Evolutionary conservation across 2,888 invertebrate genomes (phyloP).

Genomic region (Apomyelois bistriatella): DNA sequence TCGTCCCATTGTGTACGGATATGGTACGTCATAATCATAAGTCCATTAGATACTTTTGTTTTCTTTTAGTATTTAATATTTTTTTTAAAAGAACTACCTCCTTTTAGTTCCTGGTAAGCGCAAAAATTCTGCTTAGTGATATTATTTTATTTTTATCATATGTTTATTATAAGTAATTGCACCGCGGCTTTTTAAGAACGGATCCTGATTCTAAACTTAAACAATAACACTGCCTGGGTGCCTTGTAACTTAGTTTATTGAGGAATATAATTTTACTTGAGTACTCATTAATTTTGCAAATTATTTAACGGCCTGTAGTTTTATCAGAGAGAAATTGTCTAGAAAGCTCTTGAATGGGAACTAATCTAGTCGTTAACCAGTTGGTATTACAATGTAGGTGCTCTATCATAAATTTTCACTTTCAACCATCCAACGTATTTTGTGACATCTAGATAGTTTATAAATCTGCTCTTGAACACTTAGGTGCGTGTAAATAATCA

Average conservation of each 20-base stretch:
- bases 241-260: background rate
- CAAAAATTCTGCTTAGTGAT: too few relatives aligned
- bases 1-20: conserved; percentile 62
- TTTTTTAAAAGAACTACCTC: too few relatives aligned
- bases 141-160: too few relatives aligned
- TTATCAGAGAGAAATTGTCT: conserved; percentile 53
- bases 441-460: conserved; percentile 10
- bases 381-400: conserved; percentile 49
- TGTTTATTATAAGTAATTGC: too few relatives aligned
- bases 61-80: conserved; percentile 9
- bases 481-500: background rate
- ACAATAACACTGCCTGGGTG: too few relatives aligned
- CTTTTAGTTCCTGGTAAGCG: too few relatives aligned
- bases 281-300: conserved; percentile 24
- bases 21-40: conserved; percentile 54
- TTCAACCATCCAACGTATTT: conserved; percentile 40
- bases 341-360: conserved; percentile 72
- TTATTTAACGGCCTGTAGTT: conserved; percentile 35
- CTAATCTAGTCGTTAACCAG: conserved; percentile 59
- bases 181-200: too few relatives aligned
- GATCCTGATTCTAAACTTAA: too few relatives aligned
- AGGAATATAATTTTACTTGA: background rate
- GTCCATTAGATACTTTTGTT: conserved; percentile 14
- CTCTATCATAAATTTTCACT: conserved; percentile 54
- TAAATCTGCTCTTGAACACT: conserved; percentile 4